A percentile compares a stretch with the other conserved stretches of the same genome.
phyloP scores from a whole-genome alignment of 92 coral and sea anemone species.

The Bergia puertoricense region DNA sequence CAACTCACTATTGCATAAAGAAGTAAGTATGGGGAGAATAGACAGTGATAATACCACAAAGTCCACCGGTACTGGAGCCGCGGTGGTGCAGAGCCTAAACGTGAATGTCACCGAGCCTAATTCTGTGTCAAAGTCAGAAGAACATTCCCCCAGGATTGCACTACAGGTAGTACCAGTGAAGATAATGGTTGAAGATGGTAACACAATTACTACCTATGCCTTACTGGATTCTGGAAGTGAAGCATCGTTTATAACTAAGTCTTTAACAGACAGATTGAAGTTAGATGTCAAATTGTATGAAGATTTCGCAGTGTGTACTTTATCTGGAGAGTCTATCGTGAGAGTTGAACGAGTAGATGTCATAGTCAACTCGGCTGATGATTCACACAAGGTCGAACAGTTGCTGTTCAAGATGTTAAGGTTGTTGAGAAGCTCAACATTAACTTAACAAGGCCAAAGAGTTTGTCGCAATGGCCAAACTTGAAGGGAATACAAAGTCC shows the following conservation, averaged over 20 bases:
- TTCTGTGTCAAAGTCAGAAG: too few relatives aligned
- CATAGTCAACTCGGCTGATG: conserved; percentile 6
- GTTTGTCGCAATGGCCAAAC: conserved; percentile 48
- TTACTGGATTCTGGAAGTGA: conserved; percentile 66
- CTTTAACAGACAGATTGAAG: conserved; percentile 44
- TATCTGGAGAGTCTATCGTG: conserved; percentile 50
- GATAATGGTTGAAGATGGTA: conserved; percentile 39
- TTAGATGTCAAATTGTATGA: conserved; percentile 32
- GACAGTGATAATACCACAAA: too few relatives aligned
- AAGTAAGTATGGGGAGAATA: too few relatives aligned
- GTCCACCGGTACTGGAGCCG: too few relatives aligned
- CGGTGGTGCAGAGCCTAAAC: too few relatives aligned
- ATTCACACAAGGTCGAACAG: conserved; percentile 40
- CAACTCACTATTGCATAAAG: too few relatives aligned
- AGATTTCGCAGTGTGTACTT: conserved; percentile 44
- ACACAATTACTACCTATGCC: conserved; percentile 46
- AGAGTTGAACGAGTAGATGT: conserved; percentile 56
- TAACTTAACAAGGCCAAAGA: conserved; percentile 15
- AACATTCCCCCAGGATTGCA: neutral
- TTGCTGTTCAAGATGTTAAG: conserved; percentile 40
- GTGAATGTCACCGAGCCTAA: too few relatives aligned
- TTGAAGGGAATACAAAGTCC: conserved; percentile 37
- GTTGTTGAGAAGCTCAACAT: conserved; percentile 39
- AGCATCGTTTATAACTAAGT: conserved; percentile 50
- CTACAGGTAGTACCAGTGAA: conserved; percentile 37